Conservation (phyloP, 2,113 vertebrate species). For the Glaucomys volans region DNA sequence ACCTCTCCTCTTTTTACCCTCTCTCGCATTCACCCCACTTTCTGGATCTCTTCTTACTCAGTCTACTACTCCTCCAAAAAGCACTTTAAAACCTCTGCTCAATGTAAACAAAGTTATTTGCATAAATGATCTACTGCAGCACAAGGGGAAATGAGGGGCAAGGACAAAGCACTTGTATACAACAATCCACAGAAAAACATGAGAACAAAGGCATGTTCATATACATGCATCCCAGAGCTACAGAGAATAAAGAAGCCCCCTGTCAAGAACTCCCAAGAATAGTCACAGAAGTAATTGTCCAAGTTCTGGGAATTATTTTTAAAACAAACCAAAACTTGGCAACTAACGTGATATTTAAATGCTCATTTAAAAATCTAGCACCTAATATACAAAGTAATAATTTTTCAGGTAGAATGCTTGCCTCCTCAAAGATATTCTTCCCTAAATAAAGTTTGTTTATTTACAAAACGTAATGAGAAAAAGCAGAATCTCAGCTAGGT, state of each 20-base stretch:
- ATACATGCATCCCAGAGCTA: background rate
- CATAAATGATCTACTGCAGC: constrained; percentile 43
- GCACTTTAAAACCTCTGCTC: background rate
- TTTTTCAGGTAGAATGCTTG: background rate
- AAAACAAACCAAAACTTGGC: background rate
- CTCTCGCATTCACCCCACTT: background rate
- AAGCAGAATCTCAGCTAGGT: background rate
- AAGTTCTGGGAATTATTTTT: constrained; percentile 36
- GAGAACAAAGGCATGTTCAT: constrained; percentile 72
- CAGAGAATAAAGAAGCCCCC: background rate
- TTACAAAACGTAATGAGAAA: background rate
- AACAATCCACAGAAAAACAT: constrained; percentile 26
- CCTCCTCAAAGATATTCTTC: background rate
- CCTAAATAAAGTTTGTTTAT: constrained; percentile 25
- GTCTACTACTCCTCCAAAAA: constrained; percentile 25
- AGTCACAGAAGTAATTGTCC: background rate
- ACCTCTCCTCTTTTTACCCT: background rate
- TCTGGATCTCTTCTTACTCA: background rate
- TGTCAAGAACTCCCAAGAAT: background rate
- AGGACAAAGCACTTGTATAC: constrained; percentile 51
- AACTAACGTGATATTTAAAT: background rate
- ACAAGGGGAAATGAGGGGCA: background rate
- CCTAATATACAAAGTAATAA: background rate
- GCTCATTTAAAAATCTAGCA: background rate
- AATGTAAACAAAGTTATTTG: constrained; percentile 71